Evolutionary conservation across 53 echinoderm and acorn worm species (phyloP).

Genomic region (Actinopyga echinites): DNA sequence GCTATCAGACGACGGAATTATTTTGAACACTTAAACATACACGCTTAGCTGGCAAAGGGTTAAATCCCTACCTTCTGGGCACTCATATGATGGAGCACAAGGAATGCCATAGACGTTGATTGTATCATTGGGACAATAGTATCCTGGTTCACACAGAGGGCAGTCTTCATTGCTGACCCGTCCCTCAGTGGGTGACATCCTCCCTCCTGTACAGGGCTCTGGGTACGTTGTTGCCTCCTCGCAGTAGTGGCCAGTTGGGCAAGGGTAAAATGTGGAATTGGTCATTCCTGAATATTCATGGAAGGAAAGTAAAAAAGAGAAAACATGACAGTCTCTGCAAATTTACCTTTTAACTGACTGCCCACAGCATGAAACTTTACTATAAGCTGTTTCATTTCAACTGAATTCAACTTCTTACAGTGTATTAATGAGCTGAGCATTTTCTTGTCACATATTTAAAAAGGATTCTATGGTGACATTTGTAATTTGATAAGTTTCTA

Average conservation of each 20-base stretch:
- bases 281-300: conserved; percentile 79
- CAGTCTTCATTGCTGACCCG: conserved; percentile 98
- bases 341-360: no score
- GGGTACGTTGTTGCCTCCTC: conserved; percentile 88
- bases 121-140: conserved; percentile 98
- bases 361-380: no score
- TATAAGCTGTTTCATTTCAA: no score
- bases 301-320: not conserved
- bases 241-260: conserved; percentile 93
- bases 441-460: no score
- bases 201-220: conserved; percentile 92
- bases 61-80: conserved; percentile 81
- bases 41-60: no score
- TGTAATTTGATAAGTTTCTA: no score
- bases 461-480: no score
- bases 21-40: not conserved
- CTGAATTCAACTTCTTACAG: no score
- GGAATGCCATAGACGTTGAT: conserved; percentile 94
- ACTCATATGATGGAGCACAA: conserved; percentile 84
- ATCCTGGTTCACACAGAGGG: conserved; percentile 94
- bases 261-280: conserved; percentile 69
- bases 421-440: no score
- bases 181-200: conserved; percentile 91
- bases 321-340: no score
- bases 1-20: no score